Evolutionary conservation across 2,888 invertebrate species (phyloP).

Genomic region (Mystacides longicornis): DNA sequence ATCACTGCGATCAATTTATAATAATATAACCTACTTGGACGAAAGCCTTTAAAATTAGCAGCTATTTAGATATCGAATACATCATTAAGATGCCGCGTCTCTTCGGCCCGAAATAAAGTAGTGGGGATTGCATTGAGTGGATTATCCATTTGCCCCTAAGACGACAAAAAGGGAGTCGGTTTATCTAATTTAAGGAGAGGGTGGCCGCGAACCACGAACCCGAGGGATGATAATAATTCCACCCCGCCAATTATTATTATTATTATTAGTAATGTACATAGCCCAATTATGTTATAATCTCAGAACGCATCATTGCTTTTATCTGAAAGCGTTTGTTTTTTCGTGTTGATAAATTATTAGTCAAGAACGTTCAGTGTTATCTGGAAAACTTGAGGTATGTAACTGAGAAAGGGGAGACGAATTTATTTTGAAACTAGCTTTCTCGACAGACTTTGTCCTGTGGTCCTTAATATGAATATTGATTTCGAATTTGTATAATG

Average conservation of each 20-base stretch:
- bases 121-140: no score
- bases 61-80: neutral
- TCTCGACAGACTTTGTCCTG: no score
- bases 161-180: constrained; percentile 30
- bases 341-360: neutral
- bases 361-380: neutral
- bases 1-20: no score
- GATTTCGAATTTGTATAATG: no score
- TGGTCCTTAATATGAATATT: no score
- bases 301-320: constrained; percentile 6
- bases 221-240: constrained; percentile 2
- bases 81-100: neutral
- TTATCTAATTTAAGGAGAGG: constrained; percentile 38
- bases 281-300: constrained; percentile 14
- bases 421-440: no score
- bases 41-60: neutral
- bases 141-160: constrained; percentile 21
- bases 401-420: neutral
- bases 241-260: neutral
- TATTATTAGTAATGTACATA: constrained; percentile 8
- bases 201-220: constrained; percentile 28
- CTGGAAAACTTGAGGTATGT: neutral
- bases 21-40: neutral
- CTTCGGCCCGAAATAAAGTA: constrained; percentile 2
- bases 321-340: neutral